Evolutionary conservation across 2,888 invertebrate species (phyloP), one percentile per base, ranked within the genome.

Genomic region (Hirtodrosophila trivittata): DNA sequence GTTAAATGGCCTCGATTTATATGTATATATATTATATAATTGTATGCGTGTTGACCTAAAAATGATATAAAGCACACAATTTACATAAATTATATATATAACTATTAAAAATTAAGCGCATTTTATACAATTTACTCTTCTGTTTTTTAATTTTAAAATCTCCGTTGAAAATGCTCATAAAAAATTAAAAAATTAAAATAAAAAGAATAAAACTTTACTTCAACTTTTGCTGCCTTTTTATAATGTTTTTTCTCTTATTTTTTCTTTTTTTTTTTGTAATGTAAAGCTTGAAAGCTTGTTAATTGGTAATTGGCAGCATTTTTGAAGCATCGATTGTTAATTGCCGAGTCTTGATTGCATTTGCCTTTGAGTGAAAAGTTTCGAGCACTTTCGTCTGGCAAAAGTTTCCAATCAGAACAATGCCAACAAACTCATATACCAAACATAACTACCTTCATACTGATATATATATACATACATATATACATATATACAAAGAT

Each of bases 341-440:
- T 86, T 86, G 66, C 70, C 46, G 21, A 45, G 56, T 21, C 66
- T 63, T 66, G 51, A 67, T 55, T 67, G 41, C 55, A 47, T 42
- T 54, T 35, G 30, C 30, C 35, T 54, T 28, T 67, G 30, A 55
- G 39, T 51, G n/a, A 41, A 73, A 80, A 80, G 60, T 86, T 81
- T 82, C 49, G 66, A 82, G 86, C 60, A 49, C 66, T 85, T 82
- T 75, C 87, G 82, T 82, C 87, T 85, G 83, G 64, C 42, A 39
- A 69, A 82, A 82, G 72, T 75, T 75, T 55, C 39, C 33, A 32
- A 50, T 50, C 9, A 50, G 63, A 59, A 73, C 41, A 71, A 55
- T 47, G 18, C 2, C 9, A 25, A 33, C 12, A 18, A n/a, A 18
- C n/a, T 8, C 5, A 21, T 21, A 41, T 8, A 25, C n/a, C 13